Evolutionary conservation across 2,797 vertebrate genomes (phyloP), one percentile per base, ranked within the genome.

Genomic region (Sylvia borin): DNA sequence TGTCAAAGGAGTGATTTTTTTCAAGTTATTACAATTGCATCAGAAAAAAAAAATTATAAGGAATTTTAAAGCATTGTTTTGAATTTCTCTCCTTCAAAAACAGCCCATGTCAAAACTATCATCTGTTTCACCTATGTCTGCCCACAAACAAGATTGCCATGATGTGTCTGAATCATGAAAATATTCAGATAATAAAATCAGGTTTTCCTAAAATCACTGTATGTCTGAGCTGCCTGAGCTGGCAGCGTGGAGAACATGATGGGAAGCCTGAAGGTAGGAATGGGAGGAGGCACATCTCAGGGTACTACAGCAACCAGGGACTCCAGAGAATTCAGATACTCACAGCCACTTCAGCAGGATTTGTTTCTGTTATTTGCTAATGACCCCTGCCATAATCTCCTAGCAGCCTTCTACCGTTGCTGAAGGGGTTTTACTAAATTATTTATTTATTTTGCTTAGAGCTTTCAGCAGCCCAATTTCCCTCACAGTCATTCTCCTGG

Each of bases 111-210:
- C 1, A 14, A 70, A 87, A 90, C 11, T 32, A 34, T 12, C 4
- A 2, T 11, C 50, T 67, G 45, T 22, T 51, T 88, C 55, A 68
- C 13, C 11, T 34, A n/a, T 3, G 3, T 18, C 10, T 68, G 22
- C 34, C 50, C 21, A 13, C 4, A 14, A 77, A 47, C 0, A 0
- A 42, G 21, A 61, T 18, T 73, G 20, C 19, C 34, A 17, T 5
- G 7, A 81, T 36, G 18, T 40, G 16, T 43, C 32, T 26, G 31
- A 86, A 80, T 36, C 32, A 54, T 9, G 31, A 78, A 90, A 78
- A 58, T 10, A 38, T 32, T 84, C 32, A 43, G 62, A 68, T 5
- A 18, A 18, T 75, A 51, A 60, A 75, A 72, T 27, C 11, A 61
- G 7, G 3, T 42, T 87, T 86, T 84, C 45, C n/a, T 36, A 70